Evolutionary conservation across 2,888 invertebrate species (phyloP), one percentile per base, ranked within the genome.

Genomic region (Mycalesis mineus): DNA sequence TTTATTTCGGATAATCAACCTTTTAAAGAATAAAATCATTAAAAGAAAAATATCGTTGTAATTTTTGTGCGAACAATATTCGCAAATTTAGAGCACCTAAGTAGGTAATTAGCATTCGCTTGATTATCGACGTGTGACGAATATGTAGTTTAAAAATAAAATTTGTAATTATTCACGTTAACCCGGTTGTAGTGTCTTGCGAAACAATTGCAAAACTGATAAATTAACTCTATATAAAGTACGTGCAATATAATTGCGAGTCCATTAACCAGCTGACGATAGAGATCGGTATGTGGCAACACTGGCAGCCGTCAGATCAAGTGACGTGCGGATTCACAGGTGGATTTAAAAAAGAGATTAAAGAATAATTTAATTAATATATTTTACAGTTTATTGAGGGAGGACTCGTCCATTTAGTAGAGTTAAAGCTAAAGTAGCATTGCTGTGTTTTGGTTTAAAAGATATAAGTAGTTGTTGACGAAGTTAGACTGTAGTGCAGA

Each of bases 191-290:
- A 31, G 11, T 15, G 15, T 11, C 7, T 22, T 39, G 39, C 39
- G 13, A 39, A 39, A 37, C 9, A 50, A 41, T 51, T 51, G 51
- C 51, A 13, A 51, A 51, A 51, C 14, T 41, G 9, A 41, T 51
- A 11, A 15, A 29, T 50, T 29, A 50, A 40, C 9, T 50, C 28
- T 9, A 14, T 39, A 40, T 50, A 29, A 40, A 50, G 22, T 7
- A 51, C 7, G 31, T 31, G 14, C 31, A 45, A 45, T 31, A 31
- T 31, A 45, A 45, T 45, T 45, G 45, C 31, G 13, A 15, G 40
- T 15, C 41, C 40, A 51, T 31, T 51, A 31, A 29, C 8, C 29
- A 4, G 40, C 39, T 51, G 29, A 51, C 17, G 31, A 51, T 51
- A 51, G 11, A 41, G 41, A 41, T 51, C 31, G 51, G 51, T 15